These are phyloP conservation scores for Camponotus floridanus DNA, from an alignment of 1,140 invertebrate species.

Conservation along the genomic window DNA sequence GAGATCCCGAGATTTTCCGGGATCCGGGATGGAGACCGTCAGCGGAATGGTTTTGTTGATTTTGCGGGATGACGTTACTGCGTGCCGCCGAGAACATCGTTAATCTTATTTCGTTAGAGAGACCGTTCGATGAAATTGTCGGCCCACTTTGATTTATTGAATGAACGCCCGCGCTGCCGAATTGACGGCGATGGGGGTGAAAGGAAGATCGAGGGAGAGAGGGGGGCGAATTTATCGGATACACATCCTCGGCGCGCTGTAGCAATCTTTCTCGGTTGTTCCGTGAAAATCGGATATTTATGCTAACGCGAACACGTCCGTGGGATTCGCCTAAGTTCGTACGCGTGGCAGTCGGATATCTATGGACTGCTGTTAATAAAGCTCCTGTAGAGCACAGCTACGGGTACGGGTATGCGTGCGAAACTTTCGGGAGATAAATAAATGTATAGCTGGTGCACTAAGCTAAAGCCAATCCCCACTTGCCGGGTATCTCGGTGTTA, in stretches of 20 bases:
- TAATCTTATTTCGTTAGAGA: constrained; percentile 69
- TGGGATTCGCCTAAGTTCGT: constrained; percentile 60
- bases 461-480: constrained; percentile 37
- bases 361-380: constrained; percentile 64
- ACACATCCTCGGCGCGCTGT: constrained; percentile 21
- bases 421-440: constrained; percentile 58
- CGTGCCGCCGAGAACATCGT: constrained; percentile 51
- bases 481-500: constrained; percentile 18
- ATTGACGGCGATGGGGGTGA: not conserved
- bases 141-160: constrained; percentile 65
- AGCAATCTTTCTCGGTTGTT: constrained; percentile 61
- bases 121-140: constrained; percentile 57
- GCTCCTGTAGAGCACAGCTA: constrained; percentile 1
- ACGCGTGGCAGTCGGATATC: constrained; percentile 53
- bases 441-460: constrained; percentile 52
- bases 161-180: constrained; percentile 43
- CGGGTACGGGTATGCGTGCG: constrained; percentile 22
- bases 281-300: constrained; percentile 63
- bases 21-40: no score
- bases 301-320: constrained; percentile 62
- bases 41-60: constrained; percentile 61
- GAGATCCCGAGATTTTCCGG: constrained; percentile 15
- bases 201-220: not conserved
- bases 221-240: constrained; percentile 47
- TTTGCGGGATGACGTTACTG: constrained; percentile 44